phyloP scores from a whole-genome alignment of 2,888 invertebrate genomes.

The Lasioglossum morio region DNA sequence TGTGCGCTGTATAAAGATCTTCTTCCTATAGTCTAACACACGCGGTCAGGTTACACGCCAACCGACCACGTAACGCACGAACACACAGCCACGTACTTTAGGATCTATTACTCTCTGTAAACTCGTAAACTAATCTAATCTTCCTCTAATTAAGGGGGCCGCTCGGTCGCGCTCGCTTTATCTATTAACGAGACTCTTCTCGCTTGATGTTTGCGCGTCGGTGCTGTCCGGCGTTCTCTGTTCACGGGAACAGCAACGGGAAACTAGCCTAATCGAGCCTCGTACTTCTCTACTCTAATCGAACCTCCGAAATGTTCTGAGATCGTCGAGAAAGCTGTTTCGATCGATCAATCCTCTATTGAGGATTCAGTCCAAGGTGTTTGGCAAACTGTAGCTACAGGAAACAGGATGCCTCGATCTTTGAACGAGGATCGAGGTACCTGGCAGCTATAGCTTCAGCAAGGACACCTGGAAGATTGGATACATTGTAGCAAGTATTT shows the following conservation, averaged over 20 bases:
- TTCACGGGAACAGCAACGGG: slow-evolving; percentile 33
- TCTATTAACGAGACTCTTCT: slow-evolving; percentile 28
- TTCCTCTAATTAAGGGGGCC: slow-evolving; percentile 49
- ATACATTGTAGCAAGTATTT: not conserved
- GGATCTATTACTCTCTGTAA: slow-evolving; percentile 28
- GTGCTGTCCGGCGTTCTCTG: slow-evolving; percentile 21
- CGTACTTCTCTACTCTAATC: not conserved
- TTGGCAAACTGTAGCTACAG: not conserved
- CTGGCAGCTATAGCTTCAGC: not conserved
- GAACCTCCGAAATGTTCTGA: not conserved
- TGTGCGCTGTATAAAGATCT: not conserved
- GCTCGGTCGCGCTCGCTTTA: slow-evolving; percentile 37
- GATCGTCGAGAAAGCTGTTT: not conserved
- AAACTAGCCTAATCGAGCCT: not conserved
- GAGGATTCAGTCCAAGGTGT: not conserved
- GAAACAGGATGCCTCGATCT: not conserved
- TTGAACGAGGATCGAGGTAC: not conserved
- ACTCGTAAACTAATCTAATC: slow-evolving; percentile 57
- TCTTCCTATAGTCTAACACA: slow-evolving; percentile 25
- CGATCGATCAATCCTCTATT: not conserved
- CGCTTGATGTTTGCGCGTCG: slow-evolving; percentile 22
- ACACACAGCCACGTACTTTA: slow-evolving; percentile 30
- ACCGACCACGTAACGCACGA: slow-evolving; percentile 11
- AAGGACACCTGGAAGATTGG: not conserved
- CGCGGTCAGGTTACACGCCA: slow-evolving; percentile 27